These are phyloP conservation scores for Meda fulgida DNA, from an alignment of 2,797 vertebrate genomes.

Conservation along the genomic window DNA sequence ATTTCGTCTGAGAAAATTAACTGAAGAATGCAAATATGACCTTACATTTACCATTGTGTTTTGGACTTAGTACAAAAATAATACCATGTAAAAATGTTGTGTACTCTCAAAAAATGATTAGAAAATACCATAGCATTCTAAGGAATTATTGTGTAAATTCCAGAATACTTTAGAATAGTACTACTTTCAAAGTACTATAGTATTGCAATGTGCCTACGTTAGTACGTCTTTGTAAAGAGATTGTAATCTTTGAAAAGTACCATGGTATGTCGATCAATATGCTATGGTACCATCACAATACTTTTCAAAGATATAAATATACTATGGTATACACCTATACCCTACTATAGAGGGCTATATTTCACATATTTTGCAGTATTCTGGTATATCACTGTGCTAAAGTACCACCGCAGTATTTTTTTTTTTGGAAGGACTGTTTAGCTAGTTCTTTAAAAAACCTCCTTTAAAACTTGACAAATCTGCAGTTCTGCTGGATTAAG, in stretches of 20 bases:
- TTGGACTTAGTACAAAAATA: neutral
- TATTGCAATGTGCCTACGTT: no score
- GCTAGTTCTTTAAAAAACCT: neutral
- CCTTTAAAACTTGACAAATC: neutral
- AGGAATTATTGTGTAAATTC: neutral
- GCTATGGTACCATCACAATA: neutral
- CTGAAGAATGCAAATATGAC: neutral
- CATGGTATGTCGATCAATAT: neutral
- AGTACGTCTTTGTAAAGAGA: no score
- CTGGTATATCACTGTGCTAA: neutral
- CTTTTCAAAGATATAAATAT: neutral
- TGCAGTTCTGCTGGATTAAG: constrained; percentile 2
- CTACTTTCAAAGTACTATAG: no score
- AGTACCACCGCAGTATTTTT: neutral
- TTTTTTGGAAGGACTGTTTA: neutral
- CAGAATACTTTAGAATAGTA: neutral
- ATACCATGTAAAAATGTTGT: neutral
- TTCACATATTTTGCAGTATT: neutral
- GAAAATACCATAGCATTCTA: neutral
- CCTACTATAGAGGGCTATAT: neutral
- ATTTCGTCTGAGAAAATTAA: neutral
- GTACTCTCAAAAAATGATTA: neutral
- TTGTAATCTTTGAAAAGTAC: neutral
- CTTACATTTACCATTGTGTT: neutral
- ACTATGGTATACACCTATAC: neutral